phyloP scores from a whole-genome alignment of 2,888 invertebrate genomes.

The Ophonus ardosiacus region DNA sequence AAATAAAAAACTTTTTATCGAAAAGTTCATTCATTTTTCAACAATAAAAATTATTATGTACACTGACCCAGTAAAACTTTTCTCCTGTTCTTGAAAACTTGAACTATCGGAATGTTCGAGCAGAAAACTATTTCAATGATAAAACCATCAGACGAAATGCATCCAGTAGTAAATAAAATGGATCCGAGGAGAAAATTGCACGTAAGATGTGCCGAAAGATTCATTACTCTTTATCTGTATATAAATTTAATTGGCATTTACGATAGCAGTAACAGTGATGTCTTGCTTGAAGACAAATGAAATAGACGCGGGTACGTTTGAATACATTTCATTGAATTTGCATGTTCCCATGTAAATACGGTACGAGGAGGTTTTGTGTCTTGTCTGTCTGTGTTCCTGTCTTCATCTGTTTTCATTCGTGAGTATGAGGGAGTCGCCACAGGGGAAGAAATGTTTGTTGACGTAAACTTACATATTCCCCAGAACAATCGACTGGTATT shows the following conservation, averaged over 20 bases:
- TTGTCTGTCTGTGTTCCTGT: conserved; percentile 8
- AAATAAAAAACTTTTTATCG: too few species aligned
- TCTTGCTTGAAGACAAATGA: conserved; percentile 31
- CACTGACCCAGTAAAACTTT: too few species aligned
- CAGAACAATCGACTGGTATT: conserved; percentile 21
- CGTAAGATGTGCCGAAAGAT: not conserved
- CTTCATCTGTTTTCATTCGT: conserved; percentile 3
- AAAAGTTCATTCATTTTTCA: too few species aligned
- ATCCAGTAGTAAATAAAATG: not conserved
- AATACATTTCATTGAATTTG: conserved; percentile 48
- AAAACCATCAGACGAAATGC: not conserved
- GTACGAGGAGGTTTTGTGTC: conserved; percentile 39
- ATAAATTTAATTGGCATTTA: conserved; percentile 44
- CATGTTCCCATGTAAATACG: conserved; percentile 47
- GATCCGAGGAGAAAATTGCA: not conserved
- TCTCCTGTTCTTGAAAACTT: not conserved
- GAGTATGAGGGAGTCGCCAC: not conserved
- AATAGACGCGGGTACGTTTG: conserved; percentile 26
- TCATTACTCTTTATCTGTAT: not conserved
- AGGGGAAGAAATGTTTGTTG: conserved; percentile 1
- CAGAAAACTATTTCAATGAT: not conserved
- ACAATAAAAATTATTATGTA: too few species aligned
- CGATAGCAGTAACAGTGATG: conserved; percentile 19
- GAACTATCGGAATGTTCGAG: not conserved
- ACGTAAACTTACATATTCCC: conserved; percentile 24